Evolutionary conservation across 2,888 invertebrate genomes (phyloP), one percentile per base, ranked within the genome.

Genomic region (Panopea generosa): DNA sequence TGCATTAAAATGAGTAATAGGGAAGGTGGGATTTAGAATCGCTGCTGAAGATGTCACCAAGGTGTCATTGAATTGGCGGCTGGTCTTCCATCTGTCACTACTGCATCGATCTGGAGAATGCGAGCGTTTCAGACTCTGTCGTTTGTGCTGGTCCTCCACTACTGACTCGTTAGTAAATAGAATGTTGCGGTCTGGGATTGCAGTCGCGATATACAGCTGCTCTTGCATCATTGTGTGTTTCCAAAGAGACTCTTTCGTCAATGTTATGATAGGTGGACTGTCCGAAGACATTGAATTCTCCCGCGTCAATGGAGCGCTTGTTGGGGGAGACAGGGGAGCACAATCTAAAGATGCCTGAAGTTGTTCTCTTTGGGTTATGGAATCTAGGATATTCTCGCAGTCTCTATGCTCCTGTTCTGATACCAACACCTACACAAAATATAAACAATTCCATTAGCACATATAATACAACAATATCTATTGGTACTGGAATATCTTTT

Each of bases 361-460:
- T 9, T 65, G 68, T 27, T 75, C 75, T 4, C 75, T 60, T 11
- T 66, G 55, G 1, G 52, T 57, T 38, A 72, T 68, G n/a, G 71
- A 72, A 47, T 76, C 75, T n/a, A 66, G 38, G 14, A 69, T 49
- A 11, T 65, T 71, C 22, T 75, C 75, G 20, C 85, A 84, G 60
- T 88, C 88, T 16, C 83, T 45, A 24, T 84, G 85, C 62, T 84
- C 87, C 50, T 86, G 86, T 61, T 89, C 88, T 6, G 88, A 87
- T 11, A 87, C 83, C 43, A 87, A 56, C 7, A 87, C 87, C 87
- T 88, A 63, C 33, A 75, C n/a, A n/a, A n/a, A n/a, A n/a, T n/a
- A n/a, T n/a, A n/a, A n/a, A n/a, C n/a, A n/a, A n/a, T n/a, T n/a
- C n/a, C n/a, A n/a, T n/a, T n/a, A n/a, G n/a, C n/a, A n/a, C n/a